Base-by-base conservation (phyloP, 2,113 vertebrate genomes). In the Leptobrachium ailaonicum region DNA sequence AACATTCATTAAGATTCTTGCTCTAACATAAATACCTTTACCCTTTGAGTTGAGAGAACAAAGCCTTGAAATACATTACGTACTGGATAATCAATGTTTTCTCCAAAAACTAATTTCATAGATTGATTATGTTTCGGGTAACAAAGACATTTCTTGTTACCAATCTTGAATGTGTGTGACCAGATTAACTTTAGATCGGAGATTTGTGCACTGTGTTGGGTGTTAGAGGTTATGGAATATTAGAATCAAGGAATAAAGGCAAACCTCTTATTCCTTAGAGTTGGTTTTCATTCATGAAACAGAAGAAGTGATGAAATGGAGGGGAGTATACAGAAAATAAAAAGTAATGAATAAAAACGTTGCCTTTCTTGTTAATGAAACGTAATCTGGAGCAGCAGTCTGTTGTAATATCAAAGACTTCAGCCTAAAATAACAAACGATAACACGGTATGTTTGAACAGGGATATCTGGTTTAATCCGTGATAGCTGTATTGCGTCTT, bases 111-210 rank as follows among this genome's bases (percentile, higher is more conserved):
- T 47, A 58, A 78, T 78, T n/a, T 6, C 20, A 9, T 71, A 78
- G 67, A 71, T 78, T 78, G 76, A 78, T 78, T 78, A 62, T 42
- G 70, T 71, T 60, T 71, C 32, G 69, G 76, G 76, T 50, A 71
- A 63, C 67, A 63, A 63, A 71, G 76, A 78, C 76, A 78, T 78
- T 78, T 71, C 76, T 78, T 78, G 56, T 71, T 78, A 78, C 43
- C 3, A 41, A 56, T 62, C 56, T 63, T 54, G 69, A 45, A 70
- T 9, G 32, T 63, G 32, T 63, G 43, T 62, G 54, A n/a, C 43
- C 67, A 71, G 53, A 45, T 60, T 70, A 40, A 11, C 67, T 14
- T 14, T n/a, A 50, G 58, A 71, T 71, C 58, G 41, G 14, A 8
- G 14, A 13, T 68, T 50, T 60, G 43, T 44, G 32, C 58, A 56